Percentiles rank a stretch among this genome's conserved stretches.
Conservation (phyloP, 35 echinoderm and acorn worm species). For the Stichopus chloronotus region DNA sequence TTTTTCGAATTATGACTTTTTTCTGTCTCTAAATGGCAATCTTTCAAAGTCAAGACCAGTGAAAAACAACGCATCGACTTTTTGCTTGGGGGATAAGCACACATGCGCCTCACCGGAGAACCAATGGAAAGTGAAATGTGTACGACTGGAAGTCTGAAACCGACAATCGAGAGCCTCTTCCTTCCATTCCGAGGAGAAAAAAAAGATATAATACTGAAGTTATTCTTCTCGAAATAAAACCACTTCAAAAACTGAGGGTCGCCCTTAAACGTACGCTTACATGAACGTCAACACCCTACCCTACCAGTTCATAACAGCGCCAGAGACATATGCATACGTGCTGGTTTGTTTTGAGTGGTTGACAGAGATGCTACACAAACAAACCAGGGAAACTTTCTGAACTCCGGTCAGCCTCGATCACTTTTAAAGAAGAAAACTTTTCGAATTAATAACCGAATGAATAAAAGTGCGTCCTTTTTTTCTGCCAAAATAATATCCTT, state of each 20-base stretch:
- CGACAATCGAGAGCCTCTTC: background rate
- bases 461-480: slow-evolving; percentile 28
- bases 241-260: background rate
- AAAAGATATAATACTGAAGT: slow-evolving; percentile 6
- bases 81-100: too few species aligned
- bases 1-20: background rate
- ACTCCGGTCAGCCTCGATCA: slow-evolving; percentile 59
- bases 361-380: slow-evolving; percentile 52
- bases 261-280: background rate
- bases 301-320: background rate
- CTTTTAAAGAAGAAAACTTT: slow-evolving; percentile 39
- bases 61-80: too few species aligned
- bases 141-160: background rate
- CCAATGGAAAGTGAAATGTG: background rate
- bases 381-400: slow-evolving; percentile 59
- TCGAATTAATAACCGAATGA: slow-evolving; percentile 33
- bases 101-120: too few species aligned
- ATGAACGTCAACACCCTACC: slow-evolving; percentile 9
- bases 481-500: slow-evolving; percentile 1
- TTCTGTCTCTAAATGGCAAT: background rate
- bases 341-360: slow-evolving; percentile 45
- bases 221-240: slow-evolving; percentile 13
- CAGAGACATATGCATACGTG: slow-evolving; percentile 31
- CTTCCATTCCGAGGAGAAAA: background rate
- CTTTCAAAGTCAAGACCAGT: background rate